Conservation (phyloP, 1,140 invertebrate species). For the Trachymyrmex cornetzi region DNA sequence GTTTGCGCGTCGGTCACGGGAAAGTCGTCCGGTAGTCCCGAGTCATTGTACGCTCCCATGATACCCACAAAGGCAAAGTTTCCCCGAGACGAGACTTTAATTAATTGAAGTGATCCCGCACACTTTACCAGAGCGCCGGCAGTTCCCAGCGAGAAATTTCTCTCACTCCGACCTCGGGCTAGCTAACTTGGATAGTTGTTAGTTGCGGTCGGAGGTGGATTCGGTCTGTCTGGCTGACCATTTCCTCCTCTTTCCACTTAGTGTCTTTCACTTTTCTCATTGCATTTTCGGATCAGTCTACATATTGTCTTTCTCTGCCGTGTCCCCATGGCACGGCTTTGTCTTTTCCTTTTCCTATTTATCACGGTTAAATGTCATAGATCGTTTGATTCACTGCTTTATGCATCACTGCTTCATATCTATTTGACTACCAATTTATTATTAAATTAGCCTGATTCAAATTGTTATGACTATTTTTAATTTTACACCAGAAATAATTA, state of each 20-base stretch:
- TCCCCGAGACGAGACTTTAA: conserved; percentile 62
- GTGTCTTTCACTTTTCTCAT: conserved; percentile 30
- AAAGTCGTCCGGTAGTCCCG: conserved; percentile 32
- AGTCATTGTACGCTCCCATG: conserved; percentile 46
- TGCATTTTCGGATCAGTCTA: background rate
- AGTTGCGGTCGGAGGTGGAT: conserved; percentile 54
- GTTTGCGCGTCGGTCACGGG: background rate
- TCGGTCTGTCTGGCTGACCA: conserved; percentile 11
- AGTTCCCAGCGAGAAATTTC: conserved; percentile 51
- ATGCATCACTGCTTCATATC: background rate
- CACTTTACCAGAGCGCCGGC: conserved; percentile 38
- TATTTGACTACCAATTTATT: conserved; percentile 15
- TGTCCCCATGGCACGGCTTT: background rate
- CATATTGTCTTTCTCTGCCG: background rate
- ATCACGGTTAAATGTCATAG: background rate
- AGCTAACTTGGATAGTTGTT: conserved; percentile 61
- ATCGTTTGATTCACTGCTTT: conserved; percentile 4
- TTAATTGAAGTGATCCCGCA: conserved; percentile 72
- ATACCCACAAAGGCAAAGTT: conserved; percentile 52
- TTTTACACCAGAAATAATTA: no score
- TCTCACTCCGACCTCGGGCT: conserved; percentile 29
- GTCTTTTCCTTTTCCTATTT: background rate
- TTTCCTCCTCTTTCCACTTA: background rate
- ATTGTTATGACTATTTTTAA: background rate
- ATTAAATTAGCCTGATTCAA: background rate